Evolutionary conservation across 2,113 vertebrate genomes (phyloP), one percentile per base, ranked within the genome.

Genomic region (Seriola quinqueradiata): DNA sequence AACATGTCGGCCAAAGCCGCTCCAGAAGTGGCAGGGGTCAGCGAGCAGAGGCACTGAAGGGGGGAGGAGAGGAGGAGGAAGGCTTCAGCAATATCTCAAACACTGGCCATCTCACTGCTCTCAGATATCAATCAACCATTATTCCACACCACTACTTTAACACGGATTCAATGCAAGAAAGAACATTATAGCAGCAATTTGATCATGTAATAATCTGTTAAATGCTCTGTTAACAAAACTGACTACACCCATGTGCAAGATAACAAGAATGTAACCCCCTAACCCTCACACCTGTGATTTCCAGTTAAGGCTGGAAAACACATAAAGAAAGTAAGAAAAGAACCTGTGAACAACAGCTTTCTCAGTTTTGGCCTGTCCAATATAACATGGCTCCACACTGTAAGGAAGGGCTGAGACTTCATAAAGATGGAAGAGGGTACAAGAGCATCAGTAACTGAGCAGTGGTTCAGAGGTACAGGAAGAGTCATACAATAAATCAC

Each of bases 11-110:
- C 88, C 77, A 91, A 83, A 85, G 66, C 82, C 75, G 75, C 81
- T 74, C 69, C 69, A 75, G 57, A 90, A 89, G 91, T 84, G 81
- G 89, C 86, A 84, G 76, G 75, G 92, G 92, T 90, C 89, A 90
- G 55, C 6, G 48, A 73, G 68, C 82, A 82, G 72, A 81, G 81
- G 75, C 58, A 70, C 40, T 2, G 71, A 34, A 28, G 25, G 8
- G 40, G 46, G 36, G 48, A 0, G 5, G 6, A 28, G 19, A 13
- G 14, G 46, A 13, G 55, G 66, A 25, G 65, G 54, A 54, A 25
- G 8, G 72, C 57, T 50, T 61, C n/a, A 25, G 60, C 23, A 32
- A 46, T 34, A 57, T 72, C 54, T 64, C 64, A 64, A 19, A 57
- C 8, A 54, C 16, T 38, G 32, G 52, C 52, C 57, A 59, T 48